Evolutionary conservation across 2,888 invertebrate species (phyloP).

Genomic region (Brachypterus glaber): DNA sequence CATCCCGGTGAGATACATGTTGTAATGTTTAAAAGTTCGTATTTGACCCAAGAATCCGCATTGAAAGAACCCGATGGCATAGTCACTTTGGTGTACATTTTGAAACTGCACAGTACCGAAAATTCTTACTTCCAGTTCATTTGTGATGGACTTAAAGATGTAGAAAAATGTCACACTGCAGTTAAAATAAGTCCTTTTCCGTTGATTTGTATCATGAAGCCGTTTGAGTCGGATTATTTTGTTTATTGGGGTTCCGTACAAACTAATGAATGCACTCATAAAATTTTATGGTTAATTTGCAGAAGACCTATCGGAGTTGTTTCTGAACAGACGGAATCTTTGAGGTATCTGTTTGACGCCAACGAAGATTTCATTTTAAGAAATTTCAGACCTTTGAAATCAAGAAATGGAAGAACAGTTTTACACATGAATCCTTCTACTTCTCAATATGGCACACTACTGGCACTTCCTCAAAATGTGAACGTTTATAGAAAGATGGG

Average conservation of each 20-base stretch:
- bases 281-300: conserved; percentile 54
- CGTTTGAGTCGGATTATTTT: conserved; percentile 54
- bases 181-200: conserved; percentile 45
- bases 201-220: conserved; percentile 44
- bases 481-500: too few relatives aligned
- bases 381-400: conserved; percentile 48
- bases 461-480: not conserved
- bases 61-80: conserved; percentile 48
- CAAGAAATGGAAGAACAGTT: conserved; percentile 27
- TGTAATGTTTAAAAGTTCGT: conserved; percentile 49
- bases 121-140: conserved; percentile 41
- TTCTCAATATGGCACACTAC: conserved; percentile 8
- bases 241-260: conserved; percentile 52
- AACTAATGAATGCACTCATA: conserved; percentile 40
- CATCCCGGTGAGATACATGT: conserved; percentile 58
- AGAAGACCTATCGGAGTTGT: conserved; percentile 49
- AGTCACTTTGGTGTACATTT: conserved; percentile 46
- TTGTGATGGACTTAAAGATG: conserved; percentile 43
- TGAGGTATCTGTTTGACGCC: conserved; percentile 32
- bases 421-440: conserved; percentile 15
- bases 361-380: conserved; percentile 40
- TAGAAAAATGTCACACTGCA: conserved; percentile 44
- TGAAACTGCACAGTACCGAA: conserved; percentile 44
- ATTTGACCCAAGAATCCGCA: conserved; percentile 52
- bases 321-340: conserved; percentile 45